Evolutionary conservation across 2,797 vertebrate genomes (phyloP).

Genomic region (Tapera naevia): DNA sequence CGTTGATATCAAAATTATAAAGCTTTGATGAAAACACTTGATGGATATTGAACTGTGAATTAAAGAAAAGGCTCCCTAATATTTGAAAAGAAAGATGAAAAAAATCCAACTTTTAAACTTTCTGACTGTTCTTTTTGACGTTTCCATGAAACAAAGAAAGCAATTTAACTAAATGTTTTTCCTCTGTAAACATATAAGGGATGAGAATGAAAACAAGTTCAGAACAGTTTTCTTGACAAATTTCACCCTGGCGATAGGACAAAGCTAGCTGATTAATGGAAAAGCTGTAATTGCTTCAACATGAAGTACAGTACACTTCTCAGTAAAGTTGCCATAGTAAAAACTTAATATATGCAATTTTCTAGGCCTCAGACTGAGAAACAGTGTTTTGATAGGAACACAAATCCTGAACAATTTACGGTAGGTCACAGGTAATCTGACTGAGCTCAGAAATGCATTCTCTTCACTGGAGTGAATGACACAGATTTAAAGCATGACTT

Average conservation of each 20-base stretch:
- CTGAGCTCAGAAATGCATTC: not conserved
- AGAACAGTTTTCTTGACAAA: not conserved
- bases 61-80: not conserved
- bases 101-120: not conserved
- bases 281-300: not conserved
- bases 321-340: not conserved
- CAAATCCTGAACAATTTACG: not conserved
- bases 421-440: not conserved
- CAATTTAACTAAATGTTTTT: not conserved
- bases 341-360: not conserved
- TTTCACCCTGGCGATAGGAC: not conserved
- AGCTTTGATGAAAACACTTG: not conserved
- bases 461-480: not conserved
- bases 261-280: not conserved
- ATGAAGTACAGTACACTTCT: not conserved
- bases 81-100: not conserved
- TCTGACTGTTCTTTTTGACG: not conserved
- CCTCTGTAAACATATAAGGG: not conserved
- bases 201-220: not conserved
- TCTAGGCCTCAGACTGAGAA: not conserved
- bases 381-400: not conserved
- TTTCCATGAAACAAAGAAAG: not conserved
- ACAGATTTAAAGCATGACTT: not conserved
- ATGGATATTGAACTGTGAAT: not conserved
- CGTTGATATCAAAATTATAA: not conserved